phyloP scores from a whole-genome alignment of 2,797 vertebrate genomes.

The Pitangus sulphuratus region DNA sequence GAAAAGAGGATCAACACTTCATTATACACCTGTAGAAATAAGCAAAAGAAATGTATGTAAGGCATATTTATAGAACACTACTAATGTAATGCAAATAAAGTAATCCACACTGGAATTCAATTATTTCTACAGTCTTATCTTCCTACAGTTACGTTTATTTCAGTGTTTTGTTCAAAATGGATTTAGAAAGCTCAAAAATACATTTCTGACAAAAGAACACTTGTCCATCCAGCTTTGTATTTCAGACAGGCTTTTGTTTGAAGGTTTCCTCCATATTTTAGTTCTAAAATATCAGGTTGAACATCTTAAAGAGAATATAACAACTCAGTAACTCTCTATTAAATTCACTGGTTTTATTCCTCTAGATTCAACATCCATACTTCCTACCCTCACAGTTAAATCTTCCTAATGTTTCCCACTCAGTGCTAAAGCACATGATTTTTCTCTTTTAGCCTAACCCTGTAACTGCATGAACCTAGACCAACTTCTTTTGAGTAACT shows the following conservation, averaged over 20 bases:
- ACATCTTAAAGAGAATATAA: neutral
- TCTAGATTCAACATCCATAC: neutral
- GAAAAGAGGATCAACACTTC: neutral
- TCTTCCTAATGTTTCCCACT: neutral
- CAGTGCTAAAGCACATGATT: neutral
- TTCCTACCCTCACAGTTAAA: neutral
- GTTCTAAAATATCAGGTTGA: neutral
- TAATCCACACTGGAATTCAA: neutral
- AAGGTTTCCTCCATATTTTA: neutral
- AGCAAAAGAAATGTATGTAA: neutral
- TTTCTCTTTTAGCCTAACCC: neutral
- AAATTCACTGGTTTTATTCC: neutral
- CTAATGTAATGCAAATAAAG: neutral
- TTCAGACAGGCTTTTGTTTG: neutral
- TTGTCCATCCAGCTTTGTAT: neutral
- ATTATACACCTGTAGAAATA: neutral
- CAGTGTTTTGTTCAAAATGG: neutral
- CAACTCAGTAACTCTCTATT: neutral
- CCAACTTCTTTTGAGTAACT: neutral
- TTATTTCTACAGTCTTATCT: constrained; percentile 6
- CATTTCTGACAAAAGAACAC: neutral
- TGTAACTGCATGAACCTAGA: neutral
- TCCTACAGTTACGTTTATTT: neutral
- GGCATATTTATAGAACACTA: neutral
- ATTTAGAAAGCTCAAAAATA: neutral